Evolutionary conservation across 2,888 invertebrate genomes (phyloP).

Genomic region (Hypselothyrea guttata): DNA sequence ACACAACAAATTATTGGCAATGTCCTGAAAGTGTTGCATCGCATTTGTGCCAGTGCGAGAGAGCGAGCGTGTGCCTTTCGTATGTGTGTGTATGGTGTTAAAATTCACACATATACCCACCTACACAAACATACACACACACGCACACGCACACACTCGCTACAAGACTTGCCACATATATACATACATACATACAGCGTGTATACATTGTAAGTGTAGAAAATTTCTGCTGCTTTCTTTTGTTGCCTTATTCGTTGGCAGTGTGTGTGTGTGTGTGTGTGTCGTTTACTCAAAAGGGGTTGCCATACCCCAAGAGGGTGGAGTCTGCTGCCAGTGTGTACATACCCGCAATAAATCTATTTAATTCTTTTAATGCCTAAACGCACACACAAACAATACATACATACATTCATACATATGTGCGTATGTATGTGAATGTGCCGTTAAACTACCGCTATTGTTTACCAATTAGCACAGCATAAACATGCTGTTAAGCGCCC

Average conservation of each 20-base stretch:
- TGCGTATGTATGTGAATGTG: constrained; percentile 32
- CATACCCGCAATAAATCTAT: constrained; percentile 3
- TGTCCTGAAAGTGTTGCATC: constrained; percentile 39
- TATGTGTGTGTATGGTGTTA: constrained; percentile 63
- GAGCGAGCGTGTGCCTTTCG: constrained; percentile 40
- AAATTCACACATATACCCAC: constrained; percentile 52
- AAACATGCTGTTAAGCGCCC: constrained; percentile 15
- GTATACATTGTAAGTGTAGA: constrained; percentile 58
- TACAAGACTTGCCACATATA: constrained; percentile 8
- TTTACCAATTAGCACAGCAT: constrained; percentile 35
- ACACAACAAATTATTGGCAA: constrained; percentile 30
- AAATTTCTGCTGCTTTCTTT: constrained; percentile 65
- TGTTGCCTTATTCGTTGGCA: constrained; percentile 52
- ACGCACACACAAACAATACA: not conserved
- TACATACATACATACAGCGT: constrained; percentile 14
- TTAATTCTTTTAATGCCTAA: not conserved
- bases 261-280: constrained; percentile 27
- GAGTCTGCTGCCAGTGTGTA: constrained; percentile 44
- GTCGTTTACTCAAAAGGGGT: constrained; percentile 44
- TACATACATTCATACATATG: no score
- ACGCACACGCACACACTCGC: constrained; percentile 23
- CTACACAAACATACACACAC: constrained; percentile 34
- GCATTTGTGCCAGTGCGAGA: constrained; percentile 31
- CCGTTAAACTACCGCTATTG: constrained; percentile 42
- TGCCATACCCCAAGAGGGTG: constrained; percentile 54